Evolutionary conservation across 2,888 invertebrate genomes (phyloP).

Genomic region (Tenthredo distinguenda): DNA sequence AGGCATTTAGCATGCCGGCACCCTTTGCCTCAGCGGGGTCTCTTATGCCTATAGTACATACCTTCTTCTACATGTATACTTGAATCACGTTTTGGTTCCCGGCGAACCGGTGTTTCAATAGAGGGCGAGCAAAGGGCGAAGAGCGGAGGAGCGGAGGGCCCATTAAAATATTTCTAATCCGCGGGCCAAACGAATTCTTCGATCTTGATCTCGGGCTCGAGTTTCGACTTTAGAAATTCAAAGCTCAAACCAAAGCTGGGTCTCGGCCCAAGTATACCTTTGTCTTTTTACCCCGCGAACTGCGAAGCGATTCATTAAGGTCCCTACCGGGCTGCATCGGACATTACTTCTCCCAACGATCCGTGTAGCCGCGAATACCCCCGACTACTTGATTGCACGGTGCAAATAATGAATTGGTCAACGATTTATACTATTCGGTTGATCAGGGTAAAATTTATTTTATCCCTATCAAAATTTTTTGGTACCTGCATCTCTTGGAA

Average conservation of each 20-base stretch:
- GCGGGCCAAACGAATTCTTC: conserved; percentile 54
- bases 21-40: conserved; percentile 51
- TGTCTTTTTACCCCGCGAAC: conserved; percentile 50
- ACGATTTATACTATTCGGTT: neutral
- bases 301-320: conserved; percentile 32
- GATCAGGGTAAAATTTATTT: neutral
- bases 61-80: conserved; percentile 17
- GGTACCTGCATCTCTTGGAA: neutral
- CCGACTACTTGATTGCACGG: neutral
- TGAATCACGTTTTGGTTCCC: conserved; percentile 34
- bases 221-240: conserved; percentile 34
- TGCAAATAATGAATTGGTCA: neutral
- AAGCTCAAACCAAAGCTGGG: conserved; percentile 1
- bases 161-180: conserved; percentile 69
- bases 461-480: neutral
- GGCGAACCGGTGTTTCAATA: conserved; percentile 45
- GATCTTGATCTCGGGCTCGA: conserved; percentile 33
- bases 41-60: conserved; percentile 11
- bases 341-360: conserved; percentile 20
- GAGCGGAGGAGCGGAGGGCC: conserved; percentile 47
- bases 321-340: neutral
- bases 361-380: neutral
- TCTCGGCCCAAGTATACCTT: conserved; percentile 48
- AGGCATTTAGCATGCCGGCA: conserved; percentile 65
- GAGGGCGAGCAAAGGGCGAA: conserved; percentile 36